Evolutionary conservation across 2,797 vertebrate species (phyloP), one percentile per base, ranked within the genome.

Genomic region (Hyperoplus lanceolatus): DNA sequence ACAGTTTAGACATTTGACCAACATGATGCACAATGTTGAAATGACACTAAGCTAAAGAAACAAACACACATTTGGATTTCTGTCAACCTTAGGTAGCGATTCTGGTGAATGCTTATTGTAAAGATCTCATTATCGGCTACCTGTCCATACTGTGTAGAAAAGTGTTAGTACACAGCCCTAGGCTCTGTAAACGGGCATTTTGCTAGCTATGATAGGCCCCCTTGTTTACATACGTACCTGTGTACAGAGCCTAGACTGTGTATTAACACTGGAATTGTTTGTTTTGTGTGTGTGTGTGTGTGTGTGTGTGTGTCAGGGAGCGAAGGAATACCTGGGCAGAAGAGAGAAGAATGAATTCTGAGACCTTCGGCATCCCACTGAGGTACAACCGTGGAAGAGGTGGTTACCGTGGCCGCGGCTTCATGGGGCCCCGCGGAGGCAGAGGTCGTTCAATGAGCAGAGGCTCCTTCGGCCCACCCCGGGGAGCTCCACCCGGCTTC

Each of bases 311-410:
- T 55, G 4, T 18, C 86, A 99, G 98, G 90, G 97, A 99, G 14
- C 94, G 97, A 50, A 96, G 97, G 94, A 94, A 96, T 57, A 99
- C 97, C 59, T 99, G 98, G 98, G 97, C 97, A 0, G 98, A 99
- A 86, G 98, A 99, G 90, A 95, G 98, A 83, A 93, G 97, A 58
- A 85, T 99, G 94, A 99, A 99, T 46, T 95, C 97, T 0, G 98
- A 99, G 95, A 99, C 98, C 0, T 99, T 99, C 11, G 98, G 98
- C 56, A 95, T 99, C 81, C 98, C 97, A 0, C 87, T 99, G 82
- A 96, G 98, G 82, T 95, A 97, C 70, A 96, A 94, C 53, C 95
- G 97, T 0, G 97, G 97, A 21, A 95, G 98, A 55, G 97, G 98
- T 0, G 97, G 97, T 14, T 99, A 77, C 93, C 91, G 98, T 49